phyloP scores from a whole-genome alignment of 2,797 vertebrate species.

The Vespertilio murinus region DNA sequence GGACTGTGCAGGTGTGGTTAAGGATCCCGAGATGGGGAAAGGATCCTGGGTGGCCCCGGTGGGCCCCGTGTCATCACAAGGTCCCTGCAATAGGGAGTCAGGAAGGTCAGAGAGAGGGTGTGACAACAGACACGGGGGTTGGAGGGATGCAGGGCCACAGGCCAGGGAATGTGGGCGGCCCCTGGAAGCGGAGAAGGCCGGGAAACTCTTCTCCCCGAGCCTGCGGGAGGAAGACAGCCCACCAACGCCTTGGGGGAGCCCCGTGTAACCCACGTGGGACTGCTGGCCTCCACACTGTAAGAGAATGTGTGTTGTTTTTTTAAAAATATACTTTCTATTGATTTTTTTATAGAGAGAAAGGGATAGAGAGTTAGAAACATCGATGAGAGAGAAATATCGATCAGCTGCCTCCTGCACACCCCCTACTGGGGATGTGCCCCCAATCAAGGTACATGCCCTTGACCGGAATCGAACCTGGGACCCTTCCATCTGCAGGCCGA shows the following conservation, averaged over 20 bases:
- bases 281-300: too few species aligned
- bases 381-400: too few species aligned
- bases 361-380: too few species aligned
- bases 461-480: too few species aligned
- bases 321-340: too few species aligned
- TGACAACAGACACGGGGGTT: neutral
- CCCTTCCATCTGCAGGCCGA: too few species aligned
- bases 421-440: too few species aligned
- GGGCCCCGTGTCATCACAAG: neutral
- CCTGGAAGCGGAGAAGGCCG: neutral
- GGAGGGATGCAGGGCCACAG: neutral
- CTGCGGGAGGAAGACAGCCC: neutral
- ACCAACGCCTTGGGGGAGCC: neutral
- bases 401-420: too few species aligned
- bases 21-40: neutral
- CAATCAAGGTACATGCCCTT: too few species aligned
- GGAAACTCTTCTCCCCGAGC: neutral
- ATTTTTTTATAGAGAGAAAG: too few species aligned
- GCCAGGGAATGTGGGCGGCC: neutral
- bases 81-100: too few species aligned
- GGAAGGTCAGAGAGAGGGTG: neutral
- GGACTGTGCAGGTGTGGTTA: neutral
- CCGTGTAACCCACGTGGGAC: neutral
- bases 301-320: neutral
- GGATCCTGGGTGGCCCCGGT: rapidly evolving